phyloP scores from a whole-genome alignment of 2,888 invertebrate genomes.

The Lasioglossum malachurum region DNA sequence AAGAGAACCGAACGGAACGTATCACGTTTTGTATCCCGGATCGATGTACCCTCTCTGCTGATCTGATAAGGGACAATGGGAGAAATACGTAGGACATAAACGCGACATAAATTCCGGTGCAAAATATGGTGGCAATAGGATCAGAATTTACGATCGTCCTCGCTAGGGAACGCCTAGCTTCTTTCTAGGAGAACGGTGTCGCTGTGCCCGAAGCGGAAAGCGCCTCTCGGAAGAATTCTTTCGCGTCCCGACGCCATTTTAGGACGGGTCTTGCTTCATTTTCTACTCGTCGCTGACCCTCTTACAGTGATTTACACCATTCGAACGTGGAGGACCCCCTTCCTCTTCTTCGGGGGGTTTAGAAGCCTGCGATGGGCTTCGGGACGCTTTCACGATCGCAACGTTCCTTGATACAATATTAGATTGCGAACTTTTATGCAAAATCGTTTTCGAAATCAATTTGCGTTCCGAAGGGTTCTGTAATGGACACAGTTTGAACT shows the following conservation, averaged over 20 bases:
- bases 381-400: conserved; percentile 20
- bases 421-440: too few relatives aligned
- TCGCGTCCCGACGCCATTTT: background rate
- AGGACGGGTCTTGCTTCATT: background rate
- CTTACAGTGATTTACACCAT: conserved; percentile 42
- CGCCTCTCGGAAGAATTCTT: conserved; percentile 2
- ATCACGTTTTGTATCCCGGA: background rate
- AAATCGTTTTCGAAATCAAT: background rate
- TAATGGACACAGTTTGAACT: background rate
- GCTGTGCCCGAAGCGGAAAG: background rate
- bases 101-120: background rate
- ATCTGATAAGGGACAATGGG: background rate
- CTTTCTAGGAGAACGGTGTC: background rate
- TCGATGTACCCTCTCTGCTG: background rate
- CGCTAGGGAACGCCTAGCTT: conserved; percentile 1
- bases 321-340: conserved; percentile 34
- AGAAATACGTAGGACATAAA: background rate
- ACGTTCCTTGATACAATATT: background rate
- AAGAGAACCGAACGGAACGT: background rate
- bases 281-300: conserved; percentile 17
- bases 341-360: conserved; percentile 7
- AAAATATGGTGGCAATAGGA: background rate
- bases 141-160: conserved; percentile 2
- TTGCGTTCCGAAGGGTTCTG: background rate
- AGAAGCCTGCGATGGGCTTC: conserved; percentile 6